phyloP scores from a whole-genome alignment of 2,113 vertebrate species.

The Syrrhaptes paradoxus region DNA sequence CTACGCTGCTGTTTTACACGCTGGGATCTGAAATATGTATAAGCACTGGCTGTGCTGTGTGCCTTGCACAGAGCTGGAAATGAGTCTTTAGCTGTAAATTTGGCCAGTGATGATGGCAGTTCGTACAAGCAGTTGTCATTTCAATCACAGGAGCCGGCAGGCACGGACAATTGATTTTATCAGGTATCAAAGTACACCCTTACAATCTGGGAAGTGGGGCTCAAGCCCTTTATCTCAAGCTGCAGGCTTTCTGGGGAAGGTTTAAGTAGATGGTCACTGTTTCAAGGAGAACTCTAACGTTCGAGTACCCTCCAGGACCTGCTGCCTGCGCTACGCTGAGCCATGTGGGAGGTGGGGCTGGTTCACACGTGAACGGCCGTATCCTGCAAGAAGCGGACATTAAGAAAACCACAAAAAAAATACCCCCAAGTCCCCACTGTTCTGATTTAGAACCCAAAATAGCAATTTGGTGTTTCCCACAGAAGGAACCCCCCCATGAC shows the following conservation, averaged over 20 bases:
- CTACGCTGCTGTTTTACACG: neutral
- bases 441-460: neutral
- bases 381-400: neutral
- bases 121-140: neutral
- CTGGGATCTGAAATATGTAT: neutral
- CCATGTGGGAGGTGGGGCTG: rapidly evolving
- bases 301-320: neutral
- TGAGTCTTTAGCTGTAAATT: neutral
- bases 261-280: neutral
- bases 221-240: neutral
- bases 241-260: neutral
- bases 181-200: neutral
- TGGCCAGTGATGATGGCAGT: neutral
- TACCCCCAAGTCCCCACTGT: neutral
- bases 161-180: neutral
- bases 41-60: neutral
- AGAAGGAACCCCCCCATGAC: rapidly evolving
- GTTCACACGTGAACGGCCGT: neutral
- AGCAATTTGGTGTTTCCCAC: neutral
- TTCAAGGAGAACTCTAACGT: neutral
- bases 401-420: neutral
- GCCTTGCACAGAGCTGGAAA: neutral
- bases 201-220: neutral
- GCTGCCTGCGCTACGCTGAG: neutral
- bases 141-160: neutral